A percentile compares a stretch with the other conserved stretches of the same genome.
These are phyloP conservation scores for Lycocerus yunnanus DNA, from an alignment of 2,888 invertebrate species.

Conservation along the genomic window DNA sequence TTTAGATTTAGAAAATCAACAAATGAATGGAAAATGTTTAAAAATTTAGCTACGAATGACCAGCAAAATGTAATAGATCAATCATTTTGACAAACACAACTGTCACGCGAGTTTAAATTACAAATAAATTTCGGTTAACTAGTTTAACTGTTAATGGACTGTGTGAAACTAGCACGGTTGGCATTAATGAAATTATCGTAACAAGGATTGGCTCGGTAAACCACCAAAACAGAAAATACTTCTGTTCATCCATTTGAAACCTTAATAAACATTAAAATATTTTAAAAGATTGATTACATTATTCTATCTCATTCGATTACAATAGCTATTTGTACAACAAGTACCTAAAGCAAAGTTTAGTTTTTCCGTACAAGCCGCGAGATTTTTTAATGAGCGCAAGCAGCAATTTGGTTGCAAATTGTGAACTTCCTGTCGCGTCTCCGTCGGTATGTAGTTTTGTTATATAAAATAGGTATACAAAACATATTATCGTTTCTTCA, in stretches of 20 bases:
- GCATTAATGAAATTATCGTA: conserved; percentile 3
- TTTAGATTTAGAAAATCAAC: conserved; percentile 32
- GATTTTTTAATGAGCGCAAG: no score
- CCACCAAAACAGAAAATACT: neutral
- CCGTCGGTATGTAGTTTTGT: no score
- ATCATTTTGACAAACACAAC: conserved; percentile 31
- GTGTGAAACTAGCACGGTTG: conserved; percentile 11
- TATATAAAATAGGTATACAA: no score
- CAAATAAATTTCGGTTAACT: conserved; percentile 19
- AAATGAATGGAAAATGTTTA: conserved; percentile 27
- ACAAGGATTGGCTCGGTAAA: neutral
- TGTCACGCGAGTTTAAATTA: conserved; percentile 12
- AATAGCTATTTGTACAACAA: no score
- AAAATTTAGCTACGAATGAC: conserved; percentile 19
- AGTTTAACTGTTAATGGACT: conserved; percentile 17
- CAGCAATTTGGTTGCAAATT: no score
- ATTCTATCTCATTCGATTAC: neutral
- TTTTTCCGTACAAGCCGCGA: no score
- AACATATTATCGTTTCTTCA: no score
- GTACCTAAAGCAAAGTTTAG: no score
- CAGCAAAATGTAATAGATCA: conserved; percentile 35
- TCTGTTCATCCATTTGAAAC: neutral
- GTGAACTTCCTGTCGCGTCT: no score
- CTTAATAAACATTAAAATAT: neutral
- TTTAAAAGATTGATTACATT: neutral